Evolutionary conservation across 2,797 vertebrate species (phyloP), one percentile per base, ranked within the genome.

Genomic region (Hybognathus amarus): DNA sequence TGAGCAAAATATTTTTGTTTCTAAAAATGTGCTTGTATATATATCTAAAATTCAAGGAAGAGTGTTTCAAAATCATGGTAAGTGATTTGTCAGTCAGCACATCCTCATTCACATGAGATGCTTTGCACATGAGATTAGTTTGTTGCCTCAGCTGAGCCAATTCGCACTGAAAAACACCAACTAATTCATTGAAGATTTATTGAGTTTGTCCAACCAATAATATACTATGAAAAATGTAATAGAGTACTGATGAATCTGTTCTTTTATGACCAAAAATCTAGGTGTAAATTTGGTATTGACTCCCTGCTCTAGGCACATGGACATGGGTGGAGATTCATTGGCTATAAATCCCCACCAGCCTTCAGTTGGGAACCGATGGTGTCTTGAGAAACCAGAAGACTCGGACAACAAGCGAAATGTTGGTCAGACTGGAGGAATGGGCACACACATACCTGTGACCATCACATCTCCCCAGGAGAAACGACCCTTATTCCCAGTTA

Each of bases 341-440:
- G 89, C 88, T 50, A 70, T 89, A 71, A 91, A 91, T 10, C 92
- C 95, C 4, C 91, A 95, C 87, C 96, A 95, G 83, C 94, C 91
- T 86, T 92, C 94, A 0, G 94, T 90, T 7, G 90, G 81, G 12
- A 91, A 91, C 8, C 93, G 91, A 84, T 96, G 95, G 90, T 92
- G 95, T 17, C 89, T 93, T 0, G 96, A 97, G 56, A 95, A 94
- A 85, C 94, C 93, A 0, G 98, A 98, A 89, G 97, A 98, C 33
- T 96, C 96, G 0, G 97, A 98, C 91, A 98, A 98, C 90, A 97
- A 97, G 93, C 96, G 92, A 79, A 98, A 98, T 0, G 95, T 97
- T 75, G 95, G 92, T 0, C 92, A 94, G 63, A 96, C 96, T 82
- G 94, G 93, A 13, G 93, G 94, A 77, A 89, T 94, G 1, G 85